Evolutionary conservation across 2,888 invertebrate genomes (phyloP), one percentile per base, ranked within the genome.

Genomic region (Tricholauxania praeusta): DNA sequence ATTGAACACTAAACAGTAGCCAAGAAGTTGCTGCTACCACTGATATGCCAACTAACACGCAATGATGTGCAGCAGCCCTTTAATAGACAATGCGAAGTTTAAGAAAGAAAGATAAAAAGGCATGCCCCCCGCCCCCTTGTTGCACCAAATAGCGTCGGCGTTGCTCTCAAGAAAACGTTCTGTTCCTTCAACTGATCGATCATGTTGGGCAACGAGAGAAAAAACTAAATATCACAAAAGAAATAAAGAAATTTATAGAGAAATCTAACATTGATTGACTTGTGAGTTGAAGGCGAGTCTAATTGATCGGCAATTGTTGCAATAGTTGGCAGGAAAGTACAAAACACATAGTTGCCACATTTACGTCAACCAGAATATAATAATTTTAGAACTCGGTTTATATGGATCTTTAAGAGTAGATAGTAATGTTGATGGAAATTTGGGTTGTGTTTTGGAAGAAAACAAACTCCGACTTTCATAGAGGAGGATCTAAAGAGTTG

Each of bases 191-290:
- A 60, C 39, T 60, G 32, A 39, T 53, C 14, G 32, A 12, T 17
- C 12, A 48, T 8, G 52, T n/a, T 17, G 51, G 51, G 47, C 7
- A 47, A 63, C 4, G 19, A 6, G 47, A 39, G 14, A 62, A 70
- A 57, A 32, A 8, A 66, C 39, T 39, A 10, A 1, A 7, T 39
- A 39, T 8, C 10, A 32, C 22, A 59, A 51, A 48, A 22, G 15
- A n/a, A n/a, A 70, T 10, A 52, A 17, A 22, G 52, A 48, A 59
- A 28, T 51, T 19, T 10, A 39, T 39, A 62, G 48, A 68, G 22
- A 80, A 83, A 83, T 82, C 84, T 83, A 85, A 85, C 81, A 81
- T 83, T 85, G 85, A 84, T 84, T 84, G 84, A 84, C 84, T 85
- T 84, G 84, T 85, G 84, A 83, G 82, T 82, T 82, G 84, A 82